Conservation (phyloP, 1,140 invertebrate genomes). For the Sitobion miscanthi region DNA sequence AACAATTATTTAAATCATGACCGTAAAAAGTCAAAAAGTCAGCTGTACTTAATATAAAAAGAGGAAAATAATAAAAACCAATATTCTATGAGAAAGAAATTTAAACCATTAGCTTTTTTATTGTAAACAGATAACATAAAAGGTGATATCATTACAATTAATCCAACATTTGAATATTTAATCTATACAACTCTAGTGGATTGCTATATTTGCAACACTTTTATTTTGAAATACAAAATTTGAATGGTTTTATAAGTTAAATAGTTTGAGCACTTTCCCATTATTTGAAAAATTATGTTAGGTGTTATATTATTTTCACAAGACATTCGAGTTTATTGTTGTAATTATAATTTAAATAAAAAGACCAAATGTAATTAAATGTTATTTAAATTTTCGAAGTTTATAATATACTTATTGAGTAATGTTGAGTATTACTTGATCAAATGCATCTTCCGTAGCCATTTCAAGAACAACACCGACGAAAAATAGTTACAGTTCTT, state of each 20-base stretch:
- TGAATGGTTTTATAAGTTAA: no score
- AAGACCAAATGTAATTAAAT: not conserved
- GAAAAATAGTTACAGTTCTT: not conserved
- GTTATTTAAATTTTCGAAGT: not conserved
- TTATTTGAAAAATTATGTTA: not conserved
- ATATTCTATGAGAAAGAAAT: no score
- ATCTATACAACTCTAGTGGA: no score
- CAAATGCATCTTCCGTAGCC: constrained; percentile 34
- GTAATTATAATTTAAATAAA: not conserved
- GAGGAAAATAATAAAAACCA: no score
- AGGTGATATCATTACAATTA: no score
- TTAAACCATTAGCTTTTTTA: no score
- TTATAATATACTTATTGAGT: not conserved
- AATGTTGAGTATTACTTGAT: constrained; percentile 19
- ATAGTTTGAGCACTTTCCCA: no score
- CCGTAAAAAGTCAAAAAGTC: no score
- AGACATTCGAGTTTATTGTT: not conserved
- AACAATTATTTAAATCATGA: no score
- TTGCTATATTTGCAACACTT: not conserved
- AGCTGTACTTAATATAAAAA: no score
- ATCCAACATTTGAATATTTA: no score
- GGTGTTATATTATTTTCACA: not conserved
- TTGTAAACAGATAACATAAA: no score
- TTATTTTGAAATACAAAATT: not conserved
- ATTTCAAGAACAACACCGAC: not conserved